These are phyloP conservation scores for Armadillidium nasatum DNA, from an alignment of 1,140 invertebrate species.

Conservation along the genomic window DNA sequence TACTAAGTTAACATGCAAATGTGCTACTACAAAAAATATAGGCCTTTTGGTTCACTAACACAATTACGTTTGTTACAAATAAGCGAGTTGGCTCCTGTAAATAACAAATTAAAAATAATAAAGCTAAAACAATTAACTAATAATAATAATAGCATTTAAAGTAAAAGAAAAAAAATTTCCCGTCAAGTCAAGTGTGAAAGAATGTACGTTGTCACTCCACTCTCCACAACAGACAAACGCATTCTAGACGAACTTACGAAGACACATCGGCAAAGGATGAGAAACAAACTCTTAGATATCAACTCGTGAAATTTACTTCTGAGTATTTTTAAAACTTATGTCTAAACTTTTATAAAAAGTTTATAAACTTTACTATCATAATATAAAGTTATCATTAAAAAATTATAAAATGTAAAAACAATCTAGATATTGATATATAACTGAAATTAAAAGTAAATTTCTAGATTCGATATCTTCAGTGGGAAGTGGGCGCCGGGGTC, in stretches of 20 bases:
- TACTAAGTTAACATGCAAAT: no score
- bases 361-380: background rate
- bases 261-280: background rate
- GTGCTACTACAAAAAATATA: no score
- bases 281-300: background rate
- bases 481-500: slow-evolving; percentile 6
- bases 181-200: slow-evolving; percentile 1
- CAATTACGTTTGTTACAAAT: no score
- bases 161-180: background rate
- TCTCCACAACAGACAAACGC: background rate
- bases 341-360: background rate
- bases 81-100: no score
- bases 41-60: no score
- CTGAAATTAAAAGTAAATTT: background rate
- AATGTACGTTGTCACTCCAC: slow-evolving; percentile 1
- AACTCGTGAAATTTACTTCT: background rate
- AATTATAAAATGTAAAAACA: background rate
- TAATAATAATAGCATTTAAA: no score
- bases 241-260: background rate
- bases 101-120: no score
- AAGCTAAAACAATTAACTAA: no score
- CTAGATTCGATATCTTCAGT: background rate
- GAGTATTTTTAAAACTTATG: background rate
- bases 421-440: background rate
- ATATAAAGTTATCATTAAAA: slow-evolving; percentile 4